Base-by-base conservation (phyloP, 2,113 vertebrate species). In the Toxostoma redivivum region DNA sequence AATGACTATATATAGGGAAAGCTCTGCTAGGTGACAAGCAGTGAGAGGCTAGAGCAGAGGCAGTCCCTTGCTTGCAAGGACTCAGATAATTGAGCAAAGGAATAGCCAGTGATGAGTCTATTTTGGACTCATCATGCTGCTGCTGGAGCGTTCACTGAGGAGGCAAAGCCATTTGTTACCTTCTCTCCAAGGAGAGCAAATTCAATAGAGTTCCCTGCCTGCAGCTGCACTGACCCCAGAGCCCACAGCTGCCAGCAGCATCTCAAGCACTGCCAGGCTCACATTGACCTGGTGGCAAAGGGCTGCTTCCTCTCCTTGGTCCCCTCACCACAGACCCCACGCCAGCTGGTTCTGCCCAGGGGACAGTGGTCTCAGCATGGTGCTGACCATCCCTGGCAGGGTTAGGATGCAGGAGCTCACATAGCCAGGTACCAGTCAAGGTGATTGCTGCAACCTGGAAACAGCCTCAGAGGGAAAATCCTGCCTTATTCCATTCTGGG, bases 131-230 rank as follows among this genome's bases (percentile, higher is more conserved):
- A 12, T 62, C 7, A 2, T 45, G 38, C 72, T 91, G 70, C 30
- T 85, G 84, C 87, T 90, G 76, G 38, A 94, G 81, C 1, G 0
- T 66, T 83, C 94, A 81, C 54, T 0, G 2, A 81, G 58, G 76
- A 96, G 25, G 44, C 15, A 74, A 70, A 93, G 80, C 44, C 81
- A 64, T 96, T 95, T 90, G 82, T 77, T 78, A 92, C 71, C 66
- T 90, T 67, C 74, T 86, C 79, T 93, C 93, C 47, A 33, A 77
- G 60, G 92, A 88, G 60, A 6, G 15, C 28, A 81, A 95, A 96
- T 86, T 71, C 86, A 90, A 38, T 56, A 66, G 87, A 79, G 58
- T 38, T 83, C 62, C 70, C 71, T 22, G 81, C 31, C 54, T 56
- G 71, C 87, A 66, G 79, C 79, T 80, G 60, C 64, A 56, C 40